A percentile compares a stretch with the other conserved stretches of the same genome.
Conservation (phyloP, 2,113 vertebrate species). For the Oryzias curvinotus region DNA sequence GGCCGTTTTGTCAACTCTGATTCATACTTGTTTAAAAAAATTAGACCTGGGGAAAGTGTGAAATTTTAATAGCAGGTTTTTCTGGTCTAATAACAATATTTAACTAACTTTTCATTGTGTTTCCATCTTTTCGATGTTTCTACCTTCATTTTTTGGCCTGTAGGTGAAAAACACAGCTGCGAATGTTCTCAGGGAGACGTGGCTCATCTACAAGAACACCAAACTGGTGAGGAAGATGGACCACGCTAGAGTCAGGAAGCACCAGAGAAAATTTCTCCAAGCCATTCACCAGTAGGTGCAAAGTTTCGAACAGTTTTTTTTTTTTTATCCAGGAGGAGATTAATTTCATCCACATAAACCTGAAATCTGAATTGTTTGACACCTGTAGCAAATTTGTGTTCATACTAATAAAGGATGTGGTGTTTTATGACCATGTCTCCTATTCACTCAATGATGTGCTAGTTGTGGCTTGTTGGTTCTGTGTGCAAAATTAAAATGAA, state of each 20-base stretch:
- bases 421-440: conserved; percentile 9
- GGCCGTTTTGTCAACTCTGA: too few species aligned
- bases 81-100: too few species aligned
- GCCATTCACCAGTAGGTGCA: conserved; percentile 99
- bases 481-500: conserved; percentile 6
- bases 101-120: background rate
- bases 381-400: conserved; percentile 77
- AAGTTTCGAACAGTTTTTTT: background rate
- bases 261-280: conserved; percentile 99
- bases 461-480: conserved; percentile 17
- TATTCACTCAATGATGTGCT: conserved; percentile 24
- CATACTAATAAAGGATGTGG: conserved; percentile 9
- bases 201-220: conserved; percentile 99
- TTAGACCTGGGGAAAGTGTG: too few species aligned
- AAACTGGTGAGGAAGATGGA: conserved; percentile 99
- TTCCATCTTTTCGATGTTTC: background rate
- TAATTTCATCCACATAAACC: conserved; percentile 37
- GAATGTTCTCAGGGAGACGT: conserved; percentile 99
- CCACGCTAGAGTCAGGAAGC: conserved; percentile 98
- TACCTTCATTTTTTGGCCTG: conserved; percentile 18
- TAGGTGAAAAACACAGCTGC: conserved; percentile 99
- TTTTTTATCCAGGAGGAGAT: conserved; percentile 11
- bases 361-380: conserved; percentile 83
- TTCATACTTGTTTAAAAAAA: too few species aligned
- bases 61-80: too few species aligned